Conservation (phyloP, 2,888 invertebrate genomes). For the Caenorhabditis sinica region DNA sequence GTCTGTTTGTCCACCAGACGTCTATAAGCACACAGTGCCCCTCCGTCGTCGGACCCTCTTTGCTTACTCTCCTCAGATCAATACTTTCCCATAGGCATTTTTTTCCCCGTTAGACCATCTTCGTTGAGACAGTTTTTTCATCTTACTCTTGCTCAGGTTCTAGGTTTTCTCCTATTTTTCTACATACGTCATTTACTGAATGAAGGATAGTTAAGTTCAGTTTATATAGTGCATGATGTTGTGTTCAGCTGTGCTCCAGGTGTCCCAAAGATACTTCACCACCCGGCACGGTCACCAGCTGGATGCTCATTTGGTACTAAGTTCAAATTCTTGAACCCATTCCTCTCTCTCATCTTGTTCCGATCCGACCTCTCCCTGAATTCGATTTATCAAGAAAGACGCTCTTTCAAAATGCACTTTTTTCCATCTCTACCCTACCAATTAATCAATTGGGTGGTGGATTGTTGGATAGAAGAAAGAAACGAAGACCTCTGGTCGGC, state of each 20-base stretch:
- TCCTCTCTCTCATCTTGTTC: not conserved
- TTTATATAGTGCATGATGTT: not conserved
- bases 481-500: slow-evolving; percentile 45
- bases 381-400: slow-evolving; percentile 27
- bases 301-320: not conserved
- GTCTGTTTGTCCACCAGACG: slow-evolving; percentile 62
- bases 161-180: too few species aligned
- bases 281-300: slow-evolving; percentile 1
- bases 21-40: slow-evolving; percentile 37
- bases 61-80: not conserved
- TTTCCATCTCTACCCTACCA: slow-evolving; percentile 41
- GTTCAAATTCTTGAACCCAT: not conserved
- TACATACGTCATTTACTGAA: too few species aligned
- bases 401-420: slow-evolving; percentile 46
- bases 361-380: not conserved
- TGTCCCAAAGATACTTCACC: not conserved
- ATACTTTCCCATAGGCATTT: too few species aligned
- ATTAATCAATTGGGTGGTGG: slow-evolving; percentile 61
- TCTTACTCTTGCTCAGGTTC: too few species aligned
- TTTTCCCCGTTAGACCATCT: not conserved
- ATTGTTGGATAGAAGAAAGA: slow-evolving; percentile 47
- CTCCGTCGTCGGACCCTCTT: not conserved
- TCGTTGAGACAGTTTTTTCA: not conserved
- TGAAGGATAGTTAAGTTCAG: too few species aligned
- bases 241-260: slow-evolving; percentile 24